Evolutionary conservation across 2,797 vertebrate species (phyloP).

Genomic region (Pipistrellus nathusii): DNA sequence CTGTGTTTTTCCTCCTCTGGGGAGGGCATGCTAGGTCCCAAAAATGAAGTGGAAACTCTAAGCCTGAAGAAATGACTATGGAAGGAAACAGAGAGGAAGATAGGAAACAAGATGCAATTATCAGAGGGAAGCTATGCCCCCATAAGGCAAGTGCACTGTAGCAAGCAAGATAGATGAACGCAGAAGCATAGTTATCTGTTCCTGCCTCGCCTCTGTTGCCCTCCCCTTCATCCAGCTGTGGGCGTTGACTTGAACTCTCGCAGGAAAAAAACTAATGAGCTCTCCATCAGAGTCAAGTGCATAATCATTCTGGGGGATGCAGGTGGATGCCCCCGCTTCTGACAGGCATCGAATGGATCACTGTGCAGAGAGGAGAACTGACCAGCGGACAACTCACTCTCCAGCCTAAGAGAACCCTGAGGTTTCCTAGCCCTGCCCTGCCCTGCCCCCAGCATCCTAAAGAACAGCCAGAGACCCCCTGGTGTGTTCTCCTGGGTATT

Average conservation of each 20-base stretch:
- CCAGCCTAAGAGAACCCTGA: not conserved
- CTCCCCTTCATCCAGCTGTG: not conserved
- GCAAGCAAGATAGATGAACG: not conserved
- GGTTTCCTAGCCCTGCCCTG: not conserved
- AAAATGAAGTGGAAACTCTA: not conserved
- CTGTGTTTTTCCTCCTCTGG: not conserved
- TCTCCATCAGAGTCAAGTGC: not conserved
- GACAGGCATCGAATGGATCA: not conserved
- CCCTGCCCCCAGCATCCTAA: not conserved
- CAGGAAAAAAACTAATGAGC: not conserved
- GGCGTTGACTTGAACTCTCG: not conserved
- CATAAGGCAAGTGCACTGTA: not conserved
- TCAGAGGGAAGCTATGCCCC: not conserved
- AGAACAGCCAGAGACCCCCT: not conserved
- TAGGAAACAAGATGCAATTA: not conserved
- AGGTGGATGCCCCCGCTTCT: not conserved
- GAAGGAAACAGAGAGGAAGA: not conserved
- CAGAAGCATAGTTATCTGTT: not conserved
- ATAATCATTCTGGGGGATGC: not conserved
- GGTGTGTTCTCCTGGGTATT: not conserved
- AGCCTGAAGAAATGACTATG: not conserved
- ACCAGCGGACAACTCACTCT: not conserved
- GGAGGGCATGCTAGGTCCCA: not conserved
- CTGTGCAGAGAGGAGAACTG: not conserved
- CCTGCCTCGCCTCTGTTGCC: not conserved